These are phyloP conservation scores for Mystacornis crossleyi DNA, from an alignment of 2,113 vertebrate genomes.

Conservation along the genomic window DNA sequence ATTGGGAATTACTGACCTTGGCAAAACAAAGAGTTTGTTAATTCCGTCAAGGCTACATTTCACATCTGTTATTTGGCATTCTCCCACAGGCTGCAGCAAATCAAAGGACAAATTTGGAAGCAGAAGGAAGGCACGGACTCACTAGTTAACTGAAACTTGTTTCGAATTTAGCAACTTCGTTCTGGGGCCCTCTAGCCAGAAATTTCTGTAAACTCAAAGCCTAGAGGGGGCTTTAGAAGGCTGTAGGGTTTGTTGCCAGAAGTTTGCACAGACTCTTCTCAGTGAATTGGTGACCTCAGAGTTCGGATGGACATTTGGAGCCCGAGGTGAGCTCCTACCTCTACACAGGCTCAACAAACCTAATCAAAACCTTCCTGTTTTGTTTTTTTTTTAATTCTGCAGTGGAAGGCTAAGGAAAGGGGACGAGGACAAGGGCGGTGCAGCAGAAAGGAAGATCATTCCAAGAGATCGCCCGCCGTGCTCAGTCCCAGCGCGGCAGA, in stretches of 20 bases:
- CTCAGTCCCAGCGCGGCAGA: not conserved
- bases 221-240: not conserved
- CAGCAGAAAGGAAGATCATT: not conserved
- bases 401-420: not conserved
- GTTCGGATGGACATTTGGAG: not conserved
- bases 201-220: not conserved
- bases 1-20: not conserved
- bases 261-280: not conserved
- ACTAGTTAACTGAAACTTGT: not conserved
- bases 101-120: not conserved
- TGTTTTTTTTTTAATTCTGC: not conserved
- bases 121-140: not conserved
- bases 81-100: not conserved
- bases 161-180: not conserved
- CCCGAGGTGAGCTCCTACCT: not conserved
- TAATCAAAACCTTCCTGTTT: not conserved
- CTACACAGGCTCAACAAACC: not conserved
- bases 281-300: not conserved
- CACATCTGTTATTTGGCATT: not conserved
- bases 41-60: not conserved
- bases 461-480: accelerated
- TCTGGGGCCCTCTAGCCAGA: not conserved
- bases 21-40: not conserved
- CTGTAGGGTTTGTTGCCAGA: not conserved
- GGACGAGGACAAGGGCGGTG: not conserved